Evolutionary conservation across 30 jellyfish, hydroid and myxozoan species (phyloP), one percentile per base, ranked within the genome.

Genomic region (Aurelia aurita complex sp. Pacific): DNA sequence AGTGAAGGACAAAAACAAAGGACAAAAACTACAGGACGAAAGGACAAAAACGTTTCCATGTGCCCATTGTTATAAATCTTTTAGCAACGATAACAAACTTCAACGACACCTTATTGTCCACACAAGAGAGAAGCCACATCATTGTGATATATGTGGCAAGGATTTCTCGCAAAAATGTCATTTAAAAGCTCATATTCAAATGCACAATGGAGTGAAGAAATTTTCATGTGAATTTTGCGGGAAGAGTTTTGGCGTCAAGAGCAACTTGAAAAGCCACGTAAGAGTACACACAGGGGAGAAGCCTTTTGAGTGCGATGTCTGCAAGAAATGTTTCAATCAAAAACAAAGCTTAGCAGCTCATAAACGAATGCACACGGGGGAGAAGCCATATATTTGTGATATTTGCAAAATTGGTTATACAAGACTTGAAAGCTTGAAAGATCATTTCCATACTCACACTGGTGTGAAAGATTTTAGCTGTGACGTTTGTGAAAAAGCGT

Each of bases 381-480:
- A 67, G 53, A 80, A 80, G 76, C 89, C 89, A 2, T 80, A 64
- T n/a, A 61, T 64, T 62, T 80, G 89, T 80, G 66, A 51, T 34
- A 80, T 34, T 61, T 80, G 89, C 23, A 76, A 76, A 19, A 54
- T 50, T 3, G 46, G 57, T 5, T 82, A 68, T 69, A 51, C 69
- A 11, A 46, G 69, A 34, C 69, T 14, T 0, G 67, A 35, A 15
- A 51, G 67, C 42, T 67, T 64, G 0, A 69, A 60, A 32, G 46
- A 53, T 15, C 90, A 80, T 80, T 71, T 65, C 15, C 54, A 57
- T 23, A 67, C 73, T 69, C 90, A 80, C 57, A 18, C 63, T 34
- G 42, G 38, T 17, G 10, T 14, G 50, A 57, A 60, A 42, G 64
- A 57, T 18, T 63, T 76, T 32, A 55, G 5, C 35, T 60, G 90